Base-by-base conservation (phyloP, 1,140 invertebrate genomes). In the Pachypeltis micranthus region DNA sequence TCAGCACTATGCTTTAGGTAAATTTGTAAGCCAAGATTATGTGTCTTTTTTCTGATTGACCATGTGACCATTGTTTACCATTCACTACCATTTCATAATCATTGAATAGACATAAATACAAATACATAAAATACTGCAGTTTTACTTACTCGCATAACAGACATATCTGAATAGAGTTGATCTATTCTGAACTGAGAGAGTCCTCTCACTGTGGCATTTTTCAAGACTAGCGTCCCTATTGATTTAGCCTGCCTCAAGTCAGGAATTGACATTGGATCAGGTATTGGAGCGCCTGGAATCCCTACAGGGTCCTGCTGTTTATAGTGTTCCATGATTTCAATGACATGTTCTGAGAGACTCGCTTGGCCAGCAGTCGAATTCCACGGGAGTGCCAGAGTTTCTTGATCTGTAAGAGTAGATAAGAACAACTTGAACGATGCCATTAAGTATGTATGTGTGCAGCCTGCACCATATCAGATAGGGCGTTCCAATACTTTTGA, bases 221-320 rank as follows among this genome's bases (percentile, higher is more conserved):
- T 82, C 70, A 91, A 85, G 65, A 81, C 80, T 74, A 91, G 81
- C 21, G 78, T 82, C 0, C 80, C 84, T 44, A 88, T 76, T 0
- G 84, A 81, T 47, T 89, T 77, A 0, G 82, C 81, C 59, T 88
- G 83, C 61, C 83, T 83, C 75, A 88, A 84, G 65, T 87, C 82
- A 0, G 88, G 88, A n/a, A 90, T 85, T 0, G 78, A 71, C 78
- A 88, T 83, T 0, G 89, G 89, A 73, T 91, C 87, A 1, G 85
- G 85, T 58, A 91, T 81, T 7, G 84, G 82, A 0, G 80, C 83
- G 1, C 84, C 85, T 0, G 90, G 90, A 10, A 91, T 70, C 0
- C 89, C 89, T 0, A 87, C 74, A 0, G 86, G 86, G 74, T 91
- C 86, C 55, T 83, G 77, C 69, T 90, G 82, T 73, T 91, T 87